Conservation (phyloP, 2,113 vertebrate genomes). For the Bambusicola thoracicus region DNA sequence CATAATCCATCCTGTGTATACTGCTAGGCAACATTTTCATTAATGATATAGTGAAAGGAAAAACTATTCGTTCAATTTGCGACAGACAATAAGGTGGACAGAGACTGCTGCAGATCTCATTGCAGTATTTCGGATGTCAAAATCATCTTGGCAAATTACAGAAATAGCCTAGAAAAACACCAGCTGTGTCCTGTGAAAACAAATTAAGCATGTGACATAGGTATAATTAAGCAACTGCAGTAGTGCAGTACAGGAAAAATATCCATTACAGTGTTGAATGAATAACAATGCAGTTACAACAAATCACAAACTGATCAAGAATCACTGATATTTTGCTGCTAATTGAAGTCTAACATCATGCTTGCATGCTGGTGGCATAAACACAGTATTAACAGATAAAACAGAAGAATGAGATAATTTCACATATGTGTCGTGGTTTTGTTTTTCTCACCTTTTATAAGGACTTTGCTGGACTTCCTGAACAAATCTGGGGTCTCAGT, state of each 20-base stretch:
- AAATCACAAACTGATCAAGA: no score
- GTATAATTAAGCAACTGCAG: background rate
- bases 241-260: no score
- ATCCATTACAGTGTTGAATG: fast-evolving
- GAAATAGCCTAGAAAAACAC: background rate
- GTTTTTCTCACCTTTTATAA: background rate
- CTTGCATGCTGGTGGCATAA: no score
- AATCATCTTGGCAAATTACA: background rate
- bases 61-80: fast-evolving
- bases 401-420: fast-evolving
- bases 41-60: background rate
- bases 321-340: fast-evolving
- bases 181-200: fast-evolving
- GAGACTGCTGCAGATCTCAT: no score
- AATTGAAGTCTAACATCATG: fast-evolving
- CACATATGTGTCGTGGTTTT: fast-evolving
- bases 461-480: background rate
- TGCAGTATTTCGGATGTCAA: no score
- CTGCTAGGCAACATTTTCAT: background rate
- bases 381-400: no score
- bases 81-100: background rate
- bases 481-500: background rate
- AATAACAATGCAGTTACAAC: fast-evolving
- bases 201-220: fast-evolving
- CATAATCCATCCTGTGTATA: fast-evolving